These are phyloP conservation scores for Zapornia atra DNA, from an alignment of 2,113 vertebrate species.

Conservation along the genomic window DNA sequence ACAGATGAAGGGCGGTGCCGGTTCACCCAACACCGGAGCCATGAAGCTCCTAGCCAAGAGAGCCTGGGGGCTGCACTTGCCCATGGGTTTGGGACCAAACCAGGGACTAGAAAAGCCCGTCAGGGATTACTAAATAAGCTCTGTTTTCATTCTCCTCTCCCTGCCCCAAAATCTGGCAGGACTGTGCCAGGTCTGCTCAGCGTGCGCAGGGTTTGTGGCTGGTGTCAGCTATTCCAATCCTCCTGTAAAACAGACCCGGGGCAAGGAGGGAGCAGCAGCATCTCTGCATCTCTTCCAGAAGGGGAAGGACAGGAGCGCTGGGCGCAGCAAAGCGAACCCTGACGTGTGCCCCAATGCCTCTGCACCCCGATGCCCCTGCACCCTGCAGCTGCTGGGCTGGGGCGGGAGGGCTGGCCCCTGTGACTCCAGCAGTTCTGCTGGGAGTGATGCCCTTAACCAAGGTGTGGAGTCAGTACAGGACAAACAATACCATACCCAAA, in stretches of 20 bases:
- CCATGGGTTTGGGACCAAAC: neutral
- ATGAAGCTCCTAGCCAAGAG: neutral
- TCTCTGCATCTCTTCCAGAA: neutral
- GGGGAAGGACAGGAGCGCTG: neutral
- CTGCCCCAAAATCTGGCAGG: neutral
- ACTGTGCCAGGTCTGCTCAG: neutral
- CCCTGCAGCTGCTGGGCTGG: neutral
- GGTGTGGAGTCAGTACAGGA: neutral
- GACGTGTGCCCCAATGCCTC: accelerated
- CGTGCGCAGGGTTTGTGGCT: neutral
- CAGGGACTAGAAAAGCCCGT: neutral
- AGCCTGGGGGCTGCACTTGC: neutral
- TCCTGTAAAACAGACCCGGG: neutral
- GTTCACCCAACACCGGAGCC: neutral
- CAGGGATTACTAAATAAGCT: neutral
- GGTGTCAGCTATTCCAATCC: neutral
- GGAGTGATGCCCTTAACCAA: neutral
- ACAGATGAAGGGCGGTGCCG: neutral
- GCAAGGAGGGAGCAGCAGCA: neutral
- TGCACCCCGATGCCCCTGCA: neutral
- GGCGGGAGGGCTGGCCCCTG: neutral
- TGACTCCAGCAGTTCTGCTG: no score
- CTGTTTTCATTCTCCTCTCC: neutral
- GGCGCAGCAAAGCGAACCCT: no score
- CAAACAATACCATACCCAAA: neutral